A percentile compares a stretch with the other conserved stretches of the same genome.
These are phyloP conservation scores for Sebastes alutus DNA, from an alignment of 2,797 vertebrate genomes.

Conservation along the genomic window DNA sequence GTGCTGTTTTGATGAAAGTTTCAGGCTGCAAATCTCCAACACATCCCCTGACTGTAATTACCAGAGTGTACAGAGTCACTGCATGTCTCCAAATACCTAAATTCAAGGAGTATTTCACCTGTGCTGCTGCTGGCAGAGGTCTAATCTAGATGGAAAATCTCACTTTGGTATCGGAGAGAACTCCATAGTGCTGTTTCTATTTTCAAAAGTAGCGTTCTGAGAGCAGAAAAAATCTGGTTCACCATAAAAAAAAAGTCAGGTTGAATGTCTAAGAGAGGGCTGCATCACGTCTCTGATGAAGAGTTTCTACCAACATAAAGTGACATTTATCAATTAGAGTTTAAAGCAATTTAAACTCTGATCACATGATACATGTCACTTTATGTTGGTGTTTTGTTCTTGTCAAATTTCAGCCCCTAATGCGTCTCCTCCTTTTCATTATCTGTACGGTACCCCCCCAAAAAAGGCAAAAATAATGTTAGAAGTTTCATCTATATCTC, in stretches of 20 bases:
- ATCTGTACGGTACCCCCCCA: not conserved
- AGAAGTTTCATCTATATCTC: not conserved
- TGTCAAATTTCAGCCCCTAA: not conserved
- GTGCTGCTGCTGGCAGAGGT: not conserved
- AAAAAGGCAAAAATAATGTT: not conserved
- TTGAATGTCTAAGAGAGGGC: not conserved
- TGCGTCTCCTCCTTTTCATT: not conserved
- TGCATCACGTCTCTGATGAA: not conserved
- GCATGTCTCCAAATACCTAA: not conserved
- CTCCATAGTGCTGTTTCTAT: not conserved
- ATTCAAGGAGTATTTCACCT: not conserved
- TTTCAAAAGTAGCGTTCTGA: not conserved
- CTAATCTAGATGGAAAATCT: slow-evolving; percentile 40
- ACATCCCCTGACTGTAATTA: not conserved
- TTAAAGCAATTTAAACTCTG: not conserved
- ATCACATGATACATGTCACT: not conserved
- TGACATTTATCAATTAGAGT: too few relatives aligned
- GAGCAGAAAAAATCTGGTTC: not conserved
- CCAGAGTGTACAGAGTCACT: not conserved
- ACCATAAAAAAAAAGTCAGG: not conserved
- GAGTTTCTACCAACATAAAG: not conserved
- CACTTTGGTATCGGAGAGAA: not conserved
- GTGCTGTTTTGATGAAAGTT: not conserved
- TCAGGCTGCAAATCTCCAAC: not conserved
- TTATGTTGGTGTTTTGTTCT: not conserved